A percentile compares a stretch with the other conserved stretches of the same genome.
These are phyloP conservation scores for Schizotus pectinicornis DNA, from an alignment of 2,888 invertebrate species.

Conservation along the genomic window DNA sequence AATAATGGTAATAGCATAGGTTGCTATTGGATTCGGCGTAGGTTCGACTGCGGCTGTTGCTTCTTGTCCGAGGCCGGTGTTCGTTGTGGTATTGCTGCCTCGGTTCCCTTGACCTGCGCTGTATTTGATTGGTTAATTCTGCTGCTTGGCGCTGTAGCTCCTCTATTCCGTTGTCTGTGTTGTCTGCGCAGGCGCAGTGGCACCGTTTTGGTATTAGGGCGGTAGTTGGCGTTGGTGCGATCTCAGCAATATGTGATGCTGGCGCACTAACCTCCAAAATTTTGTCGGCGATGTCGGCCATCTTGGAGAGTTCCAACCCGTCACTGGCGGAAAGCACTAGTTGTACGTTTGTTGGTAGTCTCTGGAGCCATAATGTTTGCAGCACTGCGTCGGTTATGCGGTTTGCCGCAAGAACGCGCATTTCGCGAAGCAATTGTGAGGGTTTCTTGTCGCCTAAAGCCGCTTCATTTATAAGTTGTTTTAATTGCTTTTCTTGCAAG, in stretches of 20 bases:
- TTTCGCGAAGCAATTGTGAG: slow-evolving; percentile 13
- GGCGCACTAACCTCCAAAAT: slow-evolving; percentile 9
- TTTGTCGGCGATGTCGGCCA: slow-evolving; percentile 24
- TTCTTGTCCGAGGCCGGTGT: too few species aligned
- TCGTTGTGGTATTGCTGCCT: too few species aligned
- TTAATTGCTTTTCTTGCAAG: slow-evolving; percentile 21
- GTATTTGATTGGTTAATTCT: too few species aligned
- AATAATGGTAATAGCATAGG: slow-evolving; percentile 10
- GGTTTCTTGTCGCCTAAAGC: slow-evolving; percentile 29
- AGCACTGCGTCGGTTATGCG: slow-evolving; percentile 33
- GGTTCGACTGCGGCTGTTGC: too few species aligned
- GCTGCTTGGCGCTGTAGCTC: too few species aligned
- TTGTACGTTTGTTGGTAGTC: slow-evolving; percentile 34
- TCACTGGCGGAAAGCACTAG: slow-evolving; percentile 34
- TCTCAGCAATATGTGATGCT: too few species aligned
- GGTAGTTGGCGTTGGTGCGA: too few species aligned
- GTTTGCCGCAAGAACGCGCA: slow-evolving; percentile 27
- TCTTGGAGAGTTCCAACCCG: slow-evolving; percentile 7
- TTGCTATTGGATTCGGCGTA: not conserved
- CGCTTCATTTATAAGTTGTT: slow-evolving; percentile 22
- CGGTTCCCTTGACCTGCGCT: too few species aligned
- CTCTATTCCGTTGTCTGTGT: too few species aligned
- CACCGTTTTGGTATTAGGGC: too few species aligned
- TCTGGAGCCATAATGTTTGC: slow-evolving; percentile 37
- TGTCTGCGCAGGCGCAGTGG: too few species aligned